phyloP scores from a whole-genome alignment of 1,140 invertebrate genomes.

The Heliconius nattereri region DNA sequence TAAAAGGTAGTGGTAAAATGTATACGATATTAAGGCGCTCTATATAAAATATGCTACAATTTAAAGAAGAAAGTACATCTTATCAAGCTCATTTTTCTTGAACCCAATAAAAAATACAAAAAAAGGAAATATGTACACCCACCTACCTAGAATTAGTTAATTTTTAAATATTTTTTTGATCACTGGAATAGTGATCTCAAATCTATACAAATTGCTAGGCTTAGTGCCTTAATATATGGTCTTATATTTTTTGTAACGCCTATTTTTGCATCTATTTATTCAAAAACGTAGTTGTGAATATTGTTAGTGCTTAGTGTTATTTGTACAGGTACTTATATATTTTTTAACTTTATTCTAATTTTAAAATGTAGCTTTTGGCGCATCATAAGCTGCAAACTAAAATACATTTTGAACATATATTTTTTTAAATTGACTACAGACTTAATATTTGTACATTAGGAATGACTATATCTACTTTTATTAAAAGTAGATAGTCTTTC shows the following conservation, averaged over 20 bases:
- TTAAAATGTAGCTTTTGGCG: background rate
- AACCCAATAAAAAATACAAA: background rate
- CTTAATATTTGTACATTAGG: too few species aligned
- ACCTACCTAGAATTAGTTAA: background rate
- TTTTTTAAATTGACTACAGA: too few species aligned
- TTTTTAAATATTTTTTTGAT: background rate
- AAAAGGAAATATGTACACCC: constrained; percentile 13
- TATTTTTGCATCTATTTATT: constrained; percentile 13
- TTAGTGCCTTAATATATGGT: background rate
- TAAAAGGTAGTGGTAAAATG: constrained; percentile 19
- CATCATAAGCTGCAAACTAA: too few species aligned
- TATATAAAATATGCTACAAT: constrained; percentile 8
- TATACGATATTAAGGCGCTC: constrained; percentile 8
- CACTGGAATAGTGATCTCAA: background rate
- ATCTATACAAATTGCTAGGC: constrained; percentile 2
- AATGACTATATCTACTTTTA: too few species aligned
- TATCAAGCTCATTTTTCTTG: background rate
- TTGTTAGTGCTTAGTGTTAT: constrained; percentile 6
- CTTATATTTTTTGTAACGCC: background rate
- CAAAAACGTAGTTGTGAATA: constrained; percentile 5
- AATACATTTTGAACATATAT: too few species aligned
- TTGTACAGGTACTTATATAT: background rate
- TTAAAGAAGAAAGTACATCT: background rate
- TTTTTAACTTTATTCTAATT: background rate
- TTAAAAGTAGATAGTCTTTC: too few species aligned